Evolutionary conservation across 2,113 vertebrate species (phyloP).

Genomic region (Pyrgilauda ruficollis): DNA sequence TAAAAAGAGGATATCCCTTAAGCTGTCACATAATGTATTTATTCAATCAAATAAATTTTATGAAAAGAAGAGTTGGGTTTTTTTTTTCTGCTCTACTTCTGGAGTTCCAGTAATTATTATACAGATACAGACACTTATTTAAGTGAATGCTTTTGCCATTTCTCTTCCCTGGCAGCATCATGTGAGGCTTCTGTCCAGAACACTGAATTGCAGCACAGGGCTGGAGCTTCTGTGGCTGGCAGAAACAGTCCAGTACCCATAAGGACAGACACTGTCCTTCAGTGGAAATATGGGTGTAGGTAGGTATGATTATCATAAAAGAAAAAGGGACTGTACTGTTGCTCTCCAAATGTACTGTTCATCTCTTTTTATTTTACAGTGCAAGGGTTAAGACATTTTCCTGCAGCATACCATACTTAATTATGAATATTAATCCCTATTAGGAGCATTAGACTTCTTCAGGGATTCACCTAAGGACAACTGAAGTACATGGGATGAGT

Average conservation of each 20-base stretch:
- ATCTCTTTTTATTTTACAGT: neutral
- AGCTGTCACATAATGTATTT: neutral
- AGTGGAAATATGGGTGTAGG: neutral
- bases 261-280: neutral
- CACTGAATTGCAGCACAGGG: neutral
- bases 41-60: neutral
- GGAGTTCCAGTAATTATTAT: neutral
- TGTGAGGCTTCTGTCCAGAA: neutral
- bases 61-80: neutral
- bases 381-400: neutral
- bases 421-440: conserved; percentile 3
- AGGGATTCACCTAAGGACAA: neutral
- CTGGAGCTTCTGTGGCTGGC: neutral
- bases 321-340: neutral
- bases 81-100: neutral
- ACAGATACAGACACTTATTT: neutral
- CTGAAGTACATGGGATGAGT: neutral
- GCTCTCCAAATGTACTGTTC: neutral
- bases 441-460: neutral
- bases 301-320: neutral
- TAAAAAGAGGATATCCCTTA: neutral
- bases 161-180: neutral
- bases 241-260: neutral
- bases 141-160: neutral
- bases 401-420: neutral